phyloP scores from a whole-genome alignment of 2,113 vertebrate species.

The Erythrocercus mccallii region DNA sequence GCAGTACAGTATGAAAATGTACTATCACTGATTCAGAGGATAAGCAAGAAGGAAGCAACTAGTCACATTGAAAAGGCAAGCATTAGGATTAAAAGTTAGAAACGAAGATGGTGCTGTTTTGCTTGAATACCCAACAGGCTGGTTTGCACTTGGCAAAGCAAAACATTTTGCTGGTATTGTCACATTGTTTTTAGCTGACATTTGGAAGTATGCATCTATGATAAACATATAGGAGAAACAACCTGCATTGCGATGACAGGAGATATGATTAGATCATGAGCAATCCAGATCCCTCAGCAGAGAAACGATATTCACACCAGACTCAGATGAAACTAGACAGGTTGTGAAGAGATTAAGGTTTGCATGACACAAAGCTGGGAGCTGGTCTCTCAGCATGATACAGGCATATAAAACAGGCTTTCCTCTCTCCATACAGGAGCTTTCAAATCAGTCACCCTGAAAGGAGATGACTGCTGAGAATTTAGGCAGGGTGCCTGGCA shows the following conservation, averaged over 20 bases:
- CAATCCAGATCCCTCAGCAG: slow-evolving; percentile 28
- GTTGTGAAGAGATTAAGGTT: slow-evolving; percentile 60
- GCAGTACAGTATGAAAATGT: not conserved
- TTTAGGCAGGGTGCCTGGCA: not conserved
- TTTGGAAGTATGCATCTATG: slow-evolving; percentile 54
- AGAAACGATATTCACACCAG: slow-evolving; percentile 20
- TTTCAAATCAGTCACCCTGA: slow-evolving; percentile 13
- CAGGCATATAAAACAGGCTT: not conserved
- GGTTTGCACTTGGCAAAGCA: slow-evolving; percentile 20
- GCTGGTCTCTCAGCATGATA: slow-evolving; percentile 2
- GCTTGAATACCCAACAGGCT: not conserved
- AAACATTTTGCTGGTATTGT: slow-evolving; percentile 30
- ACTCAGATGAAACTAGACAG: slow-evolving; percentile 57
- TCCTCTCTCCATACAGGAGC: not conserved
- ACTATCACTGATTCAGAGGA: not conserved
- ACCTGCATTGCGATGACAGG: slow-evolving; percentile 28
- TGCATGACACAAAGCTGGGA: slow-evolving; percentile 50
- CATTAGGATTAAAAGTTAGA: not conserved
- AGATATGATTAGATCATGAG: slow-evolving; percentile 59
- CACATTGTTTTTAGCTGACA: slow-evolving; percentile 59
- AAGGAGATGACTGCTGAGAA: not conserved
- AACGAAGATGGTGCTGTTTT: not conserved
- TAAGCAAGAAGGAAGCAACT: not conserved
- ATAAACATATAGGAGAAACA: slow-evolving; percentile 47
- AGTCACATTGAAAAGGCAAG: not conserved